Percentiles rank a stretch among this genome's conserved stretches.
Conservation (phyloP, 2,888 invertebrate genomes). For the Tillus elongatus region DNA sequence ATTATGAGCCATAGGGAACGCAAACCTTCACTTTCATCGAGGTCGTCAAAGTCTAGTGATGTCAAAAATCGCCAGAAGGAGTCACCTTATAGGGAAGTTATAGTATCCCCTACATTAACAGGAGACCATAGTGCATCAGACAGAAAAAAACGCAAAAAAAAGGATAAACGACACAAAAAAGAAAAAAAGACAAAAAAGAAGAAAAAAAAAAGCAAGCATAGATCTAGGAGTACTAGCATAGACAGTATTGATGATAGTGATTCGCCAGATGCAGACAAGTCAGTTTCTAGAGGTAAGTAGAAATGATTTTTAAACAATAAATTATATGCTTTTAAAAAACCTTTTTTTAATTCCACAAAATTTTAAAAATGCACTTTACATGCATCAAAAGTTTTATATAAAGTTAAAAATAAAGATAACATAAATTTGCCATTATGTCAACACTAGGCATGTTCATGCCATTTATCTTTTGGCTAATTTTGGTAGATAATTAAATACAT, state of each 20-base stretch:
- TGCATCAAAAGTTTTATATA: too few relatives aligned
- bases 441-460: too few relatives aligned
- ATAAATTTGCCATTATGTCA: too few relatives aligned
- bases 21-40: conserved; percentile 39
- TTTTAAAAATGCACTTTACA: too few relatives aligned
- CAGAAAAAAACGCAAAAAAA: conserved; percentile 53
- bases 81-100: conserved; percentile 29
- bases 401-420: too few relatives aligned
- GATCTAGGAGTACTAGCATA: conserved; percentile 59
- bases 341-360: too few relatives aligned
- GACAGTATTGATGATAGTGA: conserved; percentile 47
- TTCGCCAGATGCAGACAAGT: conserved; percentile 38
- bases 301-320: too few relatives aligned
- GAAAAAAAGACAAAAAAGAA: conserved; percentile 59
- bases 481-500: too few relatives aligned
- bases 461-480: too few relatives aligned
- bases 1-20: conserved; percentile 34
- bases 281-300: too few relatives aligned
- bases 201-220: conserved; percentile 59
- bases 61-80: conserved; percentile 35
- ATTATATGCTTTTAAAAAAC: too few relatives aligned
- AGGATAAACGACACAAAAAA: conserved; percentile 65
- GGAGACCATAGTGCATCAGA: conserved; percentile 46
- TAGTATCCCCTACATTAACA: conserved; percentile 29
- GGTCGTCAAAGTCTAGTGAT: conserved; percentile 39